Percentiles rank a stretch among this genome's conserved stretches.
phyloP scores from a whole-genome alignment of 1,140 invertebrate species.

The Zaprionus tsacasi region DNA sequence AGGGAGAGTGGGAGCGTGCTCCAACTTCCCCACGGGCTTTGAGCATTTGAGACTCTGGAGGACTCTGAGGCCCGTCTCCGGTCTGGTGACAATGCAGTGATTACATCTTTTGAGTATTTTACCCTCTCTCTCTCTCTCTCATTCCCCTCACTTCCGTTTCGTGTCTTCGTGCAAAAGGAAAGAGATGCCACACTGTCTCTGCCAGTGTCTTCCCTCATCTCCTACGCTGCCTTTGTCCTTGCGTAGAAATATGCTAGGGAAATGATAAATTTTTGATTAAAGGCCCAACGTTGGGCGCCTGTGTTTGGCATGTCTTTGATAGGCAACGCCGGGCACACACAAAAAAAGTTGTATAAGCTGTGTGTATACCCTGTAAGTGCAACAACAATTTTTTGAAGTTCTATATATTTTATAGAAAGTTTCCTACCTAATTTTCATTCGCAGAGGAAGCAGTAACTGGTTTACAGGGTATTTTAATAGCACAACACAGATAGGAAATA shows the following conservation, averaged over 20 bases:
- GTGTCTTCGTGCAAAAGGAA: conserved; percentile 50
- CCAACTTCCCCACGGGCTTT: conserved; percentile 45
- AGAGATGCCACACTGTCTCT: conserved; percentile 51
- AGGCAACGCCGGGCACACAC: conserved; percentile 20
- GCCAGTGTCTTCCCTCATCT: background rate
- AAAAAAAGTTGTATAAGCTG: background rate
- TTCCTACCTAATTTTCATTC: too few relatives aligned
- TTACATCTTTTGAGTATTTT: conserved; percentile 77
- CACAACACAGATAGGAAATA: too few relatives aligned
- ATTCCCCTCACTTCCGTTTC: conserved; percentile 61
- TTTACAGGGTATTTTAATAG: too few relatives aligned
- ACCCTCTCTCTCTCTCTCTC: conserved; percentile 38
- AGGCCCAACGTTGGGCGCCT: conserved; percentile 56
- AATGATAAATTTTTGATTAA: conserved; percentile 83
- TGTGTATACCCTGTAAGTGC: conserved; percentile 7
- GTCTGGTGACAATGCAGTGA: conserved; percentile 80
- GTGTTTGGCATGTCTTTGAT: conserved; percentile 63
- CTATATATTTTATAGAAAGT: too few relatives aligned
- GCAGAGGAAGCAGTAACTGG: too few relatives aligned
- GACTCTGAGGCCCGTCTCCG: conserved; percentile 44
- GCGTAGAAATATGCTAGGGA: conserved; percentile 64
- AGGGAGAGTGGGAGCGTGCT: background rate
- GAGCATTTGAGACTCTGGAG: conserved; percentile 33
- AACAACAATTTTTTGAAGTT: too few relatives aligned
- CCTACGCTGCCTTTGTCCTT: background rate